Conservation (phyloP, 1,140 invertebrate species). For the Zaprionus nigranus region DNA sequence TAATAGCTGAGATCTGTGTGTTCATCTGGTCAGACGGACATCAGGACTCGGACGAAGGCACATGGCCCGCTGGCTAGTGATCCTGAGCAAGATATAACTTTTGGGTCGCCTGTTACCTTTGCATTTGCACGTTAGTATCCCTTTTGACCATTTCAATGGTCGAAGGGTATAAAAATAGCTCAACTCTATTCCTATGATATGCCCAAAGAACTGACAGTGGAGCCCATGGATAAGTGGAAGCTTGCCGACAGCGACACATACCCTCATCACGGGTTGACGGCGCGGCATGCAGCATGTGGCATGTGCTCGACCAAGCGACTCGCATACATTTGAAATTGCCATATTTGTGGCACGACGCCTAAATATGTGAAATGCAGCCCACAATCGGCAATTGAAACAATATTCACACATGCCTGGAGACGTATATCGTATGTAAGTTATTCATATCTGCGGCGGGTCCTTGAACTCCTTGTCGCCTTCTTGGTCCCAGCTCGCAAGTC, state of each 20-base stretch:
- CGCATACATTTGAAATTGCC: constrained; percentile 59
- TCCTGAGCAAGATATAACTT: no score
- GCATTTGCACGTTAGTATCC: no score
- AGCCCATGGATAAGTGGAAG: neutral
- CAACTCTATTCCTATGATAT: neutral
- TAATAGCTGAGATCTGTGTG: no score
- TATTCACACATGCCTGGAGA: constrained; percentile 28
- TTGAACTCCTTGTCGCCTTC: constrained; percentile 18
- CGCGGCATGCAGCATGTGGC: constrained; percentile 12
- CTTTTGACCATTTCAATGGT: no score
- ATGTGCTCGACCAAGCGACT: constrained; percentile 12
- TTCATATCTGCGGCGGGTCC: constrained; percentile 8
- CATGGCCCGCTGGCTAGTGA: no score
- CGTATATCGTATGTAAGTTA: neutral
- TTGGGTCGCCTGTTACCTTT: no score
- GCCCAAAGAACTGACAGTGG: neutral
- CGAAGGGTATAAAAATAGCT: neutral
- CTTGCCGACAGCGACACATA: neutral
- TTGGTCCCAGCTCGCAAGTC: constrained; percentile 13
- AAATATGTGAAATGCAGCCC: constrained; percentile 69
- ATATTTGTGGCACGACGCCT: constrained; percentile 58
- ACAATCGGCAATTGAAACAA: constrained; percentile 42
- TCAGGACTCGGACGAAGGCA: no score
- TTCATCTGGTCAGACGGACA: no score
- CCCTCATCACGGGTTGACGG: constrained; percentile 1